Evolutionary conservation across 2,888 invertebrate species (phyloP), one percentile per base, ranked within the genome.

Genomic region (Lypha dubia): DNA sequence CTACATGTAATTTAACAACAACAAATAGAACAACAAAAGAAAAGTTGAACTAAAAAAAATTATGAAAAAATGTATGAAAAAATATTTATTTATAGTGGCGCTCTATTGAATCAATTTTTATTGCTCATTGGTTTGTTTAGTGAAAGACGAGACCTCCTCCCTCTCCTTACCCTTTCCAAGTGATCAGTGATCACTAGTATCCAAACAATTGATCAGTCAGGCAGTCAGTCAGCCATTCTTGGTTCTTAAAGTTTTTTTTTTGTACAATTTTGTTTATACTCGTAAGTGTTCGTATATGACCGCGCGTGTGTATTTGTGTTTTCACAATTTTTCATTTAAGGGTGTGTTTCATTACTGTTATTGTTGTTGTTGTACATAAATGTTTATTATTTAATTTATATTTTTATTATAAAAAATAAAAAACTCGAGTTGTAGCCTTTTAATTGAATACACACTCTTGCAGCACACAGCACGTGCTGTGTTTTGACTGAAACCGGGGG

Each of bases 11-110:
- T 56, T 28, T 44, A 56, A 56, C n/a, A 46, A 15, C 22, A 73
- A 24, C n/a, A n/a, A n/a, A n/a, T n/a, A n/a, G 5, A 13, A 49
- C 15, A 58, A 49, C 6, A 70, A 17, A 3, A 62, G 32, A 20
- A 79, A 24, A 24, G 28, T 17, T 49, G 9, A 22, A 60, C 13
- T 46, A 60, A 68, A 58, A 53, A 28, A 41, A 22, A 22, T 6
- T n/a, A n/a, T n/a, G n/a, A 46, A 68, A 28, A 28, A 28, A 28
- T 49, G 51, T 17, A 13, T 32, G 51, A 38, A 53, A 28, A 32
- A 44, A 56, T 68, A 60, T 68, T 51, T 76, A 74, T 79, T 84
- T 81, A 84, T 84, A 74, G 84, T 84, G 84, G 84, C 84, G 84
- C 81, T 84, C 63, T 84, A 77, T 84, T 79, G 75, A 81, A 75